Conservation (phyloP, 2,113 vertebrate species). For the Heterotilapia buettikoferi region DNA sequence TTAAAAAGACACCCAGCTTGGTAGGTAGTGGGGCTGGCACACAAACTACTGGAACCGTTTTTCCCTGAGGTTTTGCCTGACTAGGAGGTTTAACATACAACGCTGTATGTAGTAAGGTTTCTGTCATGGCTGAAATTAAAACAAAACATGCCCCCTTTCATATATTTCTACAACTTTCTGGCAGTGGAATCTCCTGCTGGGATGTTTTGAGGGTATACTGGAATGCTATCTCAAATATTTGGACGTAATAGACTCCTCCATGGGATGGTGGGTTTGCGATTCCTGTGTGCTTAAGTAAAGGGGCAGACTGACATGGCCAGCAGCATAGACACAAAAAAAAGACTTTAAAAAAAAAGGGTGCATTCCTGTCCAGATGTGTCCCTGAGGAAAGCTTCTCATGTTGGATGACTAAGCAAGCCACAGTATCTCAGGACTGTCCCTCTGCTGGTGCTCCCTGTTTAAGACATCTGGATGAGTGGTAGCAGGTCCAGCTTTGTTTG, state of each 20-base stretch:
- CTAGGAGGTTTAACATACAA: background rate
- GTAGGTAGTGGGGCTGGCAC: conserved; percentile 20
- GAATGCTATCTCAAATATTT: conserved; percentile 39
- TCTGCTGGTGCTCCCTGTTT: background rate
- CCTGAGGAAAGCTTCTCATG: conserved; percentile 26
- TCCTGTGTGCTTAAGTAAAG: background rate
- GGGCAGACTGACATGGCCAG: conserved; percentile 17
- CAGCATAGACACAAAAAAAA: background rate
- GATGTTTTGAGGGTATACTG: conserved; percentile 4
- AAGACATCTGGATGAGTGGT: conserved; percentile 1
- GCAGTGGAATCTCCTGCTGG: background rate
- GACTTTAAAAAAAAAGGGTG: background rate
- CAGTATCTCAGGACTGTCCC: background rate
- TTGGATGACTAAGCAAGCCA: background rate
- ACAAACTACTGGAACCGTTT: background rate
- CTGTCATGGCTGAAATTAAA: background rate
- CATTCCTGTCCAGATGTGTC: conserved; percentile 26
- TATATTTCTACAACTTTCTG: conserved; percentile 17
- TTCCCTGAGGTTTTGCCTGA: background rate
- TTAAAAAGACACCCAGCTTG: conserved; percentile 17
- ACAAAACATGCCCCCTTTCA: conserved; percentile 7
- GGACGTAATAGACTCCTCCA: background rate
- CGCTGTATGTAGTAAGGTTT: background rate
- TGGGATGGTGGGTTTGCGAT: conserved; percentile 7
- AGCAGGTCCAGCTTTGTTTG: conserved; percentile 43